Conservation (phyloP, 2,888 invertebrate genomes). For the Poecilobothrus nobilitatus region DNA sequence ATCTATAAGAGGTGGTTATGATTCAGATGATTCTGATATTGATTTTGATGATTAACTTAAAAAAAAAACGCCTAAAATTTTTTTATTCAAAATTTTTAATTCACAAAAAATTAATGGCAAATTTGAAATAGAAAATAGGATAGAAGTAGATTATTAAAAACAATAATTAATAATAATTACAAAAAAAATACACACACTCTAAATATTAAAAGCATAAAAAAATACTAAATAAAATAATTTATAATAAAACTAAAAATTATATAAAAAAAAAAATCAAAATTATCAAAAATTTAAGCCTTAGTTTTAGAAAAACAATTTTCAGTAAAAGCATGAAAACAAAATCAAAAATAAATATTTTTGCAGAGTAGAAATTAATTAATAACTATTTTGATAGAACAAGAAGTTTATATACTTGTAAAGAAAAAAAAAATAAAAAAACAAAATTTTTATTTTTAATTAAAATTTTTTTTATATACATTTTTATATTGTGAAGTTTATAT, state of each 20-base stretch:
- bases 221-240: background rate
- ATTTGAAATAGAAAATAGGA: background rate
- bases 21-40: conserved; percentile 49
- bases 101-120: background rate
- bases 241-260: background rate
- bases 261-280: background rate
- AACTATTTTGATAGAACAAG: background rate
- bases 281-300: background rate
- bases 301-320: background rate
- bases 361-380: background rate
- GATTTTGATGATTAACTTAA: conserved; percentile 47
- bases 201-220: background rate
- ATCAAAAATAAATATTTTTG: background rate
- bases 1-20: conserved; percentile 47
- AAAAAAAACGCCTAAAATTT: background rate
- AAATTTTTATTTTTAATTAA: background rate
- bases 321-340: background rate
- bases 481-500: background rate
- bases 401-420: background rate
- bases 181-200: background rate
- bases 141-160: background rate
- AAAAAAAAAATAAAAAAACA: background rate
- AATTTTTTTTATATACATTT: background rate
- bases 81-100: too few relatives aligned
- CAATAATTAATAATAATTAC: background rate